Evolutionary conservation across 2,888 invertebrate genomes (phyloP).

Genomic region (Coecobrya sp.): DNA sequence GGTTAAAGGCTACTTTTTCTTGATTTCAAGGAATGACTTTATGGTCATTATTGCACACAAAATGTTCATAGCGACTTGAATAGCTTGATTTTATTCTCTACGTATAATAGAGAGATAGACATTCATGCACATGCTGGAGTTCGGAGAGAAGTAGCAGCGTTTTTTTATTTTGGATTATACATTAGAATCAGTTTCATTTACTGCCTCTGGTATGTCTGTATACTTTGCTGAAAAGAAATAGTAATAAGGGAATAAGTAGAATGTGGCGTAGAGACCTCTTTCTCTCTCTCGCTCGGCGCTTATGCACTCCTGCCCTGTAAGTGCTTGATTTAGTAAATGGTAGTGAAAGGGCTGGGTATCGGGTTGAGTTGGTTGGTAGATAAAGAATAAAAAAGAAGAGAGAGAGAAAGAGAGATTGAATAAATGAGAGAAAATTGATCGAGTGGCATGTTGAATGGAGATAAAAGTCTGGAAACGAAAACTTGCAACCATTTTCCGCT

Average conservation of each 20-base stretch:
- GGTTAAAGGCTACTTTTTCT: conserved; percentile 69
- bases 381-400: conserved; percentile 57
- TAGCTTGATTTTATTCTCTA: conserved; percentile 31
- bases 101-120: not conserved
- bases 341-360: conserved; percentile 55
- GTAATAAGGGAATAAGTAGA: conserved; percentile 41
- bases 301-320: conserved; percentile 34
- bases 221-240: conserved; percentile 22
- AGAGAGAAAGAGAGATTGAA: conserved; percentile 71
- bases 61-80: conserved; percentile 10
- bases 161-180: conserved; percentile 27
- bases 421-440: conserved; percentile 85
- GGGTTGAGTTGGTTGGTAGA: conserved; percentile 57
- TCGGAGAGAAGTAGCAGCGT: not conserved
- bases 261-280: conserved; percentile 37
- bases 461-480: conserved; percentile 81
- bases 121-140: not conserved
- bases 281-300: conserved; percentile 31
- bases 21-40: conserved; percentile 67
- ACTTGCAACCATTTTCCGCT: conserved; percentile 78
- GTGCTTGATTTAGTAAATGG: conserved; percentile 61
- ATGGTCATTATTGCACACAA: conserved; percentile 55
- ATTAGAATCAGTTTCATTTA: conserved; percentile 46
- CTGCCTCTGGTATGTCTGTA: not conserved
- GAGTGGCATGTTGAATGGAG: conserved; percentile 84